phyloP scores from a whole-genome alignment of 2,113 vertebrate genomes.

The Taxidea taxus region DNA sequence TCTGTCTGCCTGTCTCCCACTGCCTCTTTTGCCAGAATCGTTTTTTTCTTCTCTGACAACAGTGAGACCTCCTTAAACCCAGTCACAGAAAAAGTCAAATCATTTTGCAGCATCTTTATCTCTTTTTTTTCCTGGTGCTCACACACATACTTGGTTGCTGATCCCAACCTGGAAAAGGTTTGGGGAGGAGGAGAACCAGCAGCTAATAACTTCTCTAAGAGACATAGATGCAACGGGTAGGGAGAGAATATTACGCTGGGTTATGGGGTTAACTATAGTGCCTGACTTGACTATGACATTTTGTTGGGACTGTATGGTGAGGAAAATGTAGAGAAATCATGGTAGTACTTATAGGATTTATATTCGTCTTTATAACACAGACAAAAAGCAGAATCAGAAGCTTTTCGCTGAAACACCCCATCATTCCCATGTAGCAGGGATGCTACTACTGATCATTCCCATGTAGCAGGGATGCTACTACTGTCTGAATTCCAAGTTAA shows the following conservation, averaged over 20 bases:
- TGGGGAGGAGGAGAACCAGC: not conserved
- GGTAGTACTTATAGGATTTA: not conserved
- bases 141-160: not conserved
- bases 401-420: not conserved
- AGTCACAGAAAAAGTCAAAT: not conserved
- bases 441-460: not conserved
- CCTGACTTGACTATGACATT: not conserved
- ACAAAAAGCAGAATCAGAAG: not conserved
- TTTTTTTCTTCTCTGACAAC: not conserved
- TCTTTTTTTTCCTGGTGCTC: not conserved
- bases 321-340: not conserved
- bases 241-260: fast-evolving
- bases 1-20: not conserved
- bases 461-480: not conserved
- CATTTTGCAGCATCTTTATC: too few relatives aligned
- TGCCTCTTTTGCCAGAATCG: not conserved
- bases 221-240: not conserved
- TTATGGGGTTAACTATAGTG: not conserved
- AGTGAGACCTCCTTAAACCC: not conserved
- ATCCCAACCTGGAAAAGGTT: not conserved
- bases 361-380: not conserved
- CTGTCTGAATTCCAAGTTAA: not conserved
- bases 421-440: not conserved
- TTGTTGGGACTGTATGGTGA: not conserved
- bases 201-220: not conserved